These are phyloP conservation scores for Leptoclinus maculatus DNA, from an alignment of 2,797 vertebrate genomes.

Conservation along the genomic window DNA sequence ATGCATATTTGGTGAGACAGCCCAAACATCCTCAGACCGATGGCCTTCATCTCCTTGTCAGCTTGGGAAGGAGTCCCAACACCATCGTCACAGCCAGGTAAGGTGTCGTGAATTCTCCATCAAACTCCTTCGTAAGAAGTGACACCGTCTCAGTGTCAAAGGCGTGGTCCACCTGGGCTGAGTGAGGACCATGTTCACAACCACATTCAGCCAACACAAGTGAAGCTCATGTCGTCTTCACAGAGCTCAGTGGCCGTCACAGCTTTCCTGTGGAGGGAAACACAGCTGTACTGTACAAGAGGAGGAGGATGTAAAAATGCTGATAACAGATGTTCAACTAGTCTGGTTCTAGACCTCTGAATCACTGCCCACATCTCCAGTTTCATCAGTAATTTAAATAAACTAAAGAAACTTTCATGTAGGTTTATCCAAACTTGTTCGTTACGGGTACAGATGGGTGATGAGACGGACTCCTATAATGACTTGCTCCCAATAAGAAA, in stretches of 20 bases:
- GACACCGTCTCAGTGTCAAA: slow-evolving; percentile 53
- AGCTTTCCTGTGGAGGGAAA: slow-evolving; percentile 79
- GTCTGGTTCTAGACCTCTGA: not conserved
- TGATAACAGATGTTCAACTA: not conserved
- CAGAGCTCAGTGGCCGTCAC: slow-evolving; percentile 77
- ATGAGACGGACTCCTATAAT: not conserved
- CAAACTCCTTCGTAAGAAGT: slow-evolving; percentile 32
- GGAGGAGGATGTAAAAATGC: not conserved
- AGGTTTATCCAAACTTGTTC: not conserved
- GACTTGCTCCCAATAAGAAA: not conserved
- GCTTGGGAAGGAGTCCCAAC: slow-evolving; percentile 44
- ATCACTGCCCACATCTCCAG: not conserved
- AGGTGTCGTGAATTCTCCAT: slow-evolving; percentile 42
- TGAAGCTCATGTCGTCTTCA: slow-evolving; percentile 52
- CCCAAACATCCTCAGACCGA: slow-evolving; percentile 20
- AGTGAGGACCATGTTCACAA: slow-evolving; percentile 44
- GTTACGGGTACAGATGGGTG: not conserved
- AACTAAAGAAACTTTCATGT: not conserved
- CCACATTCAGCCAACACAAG: slow-evolving; percentile 33
- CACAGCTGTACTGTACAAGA: slow-evolving; percentile 17
- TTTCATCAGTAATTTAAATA: slow-evolving; percentile 5
- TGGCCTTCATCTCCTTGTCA: slow-evolving; percentile 28
- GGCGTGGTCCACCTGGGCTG: slow-evolving; percentile 44
- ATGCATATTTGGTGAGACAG: slow-evolving; percentile 24
- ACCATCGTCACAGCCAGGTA: slow-evolving; percentile 42